A percentile compares a stretch with the other conserved stretches of the same genome.
Evolutionary conservation across 2,797 vertebrate species (phyloP).

Genomic region (Phrynocephalus vlangalii): DNA sequence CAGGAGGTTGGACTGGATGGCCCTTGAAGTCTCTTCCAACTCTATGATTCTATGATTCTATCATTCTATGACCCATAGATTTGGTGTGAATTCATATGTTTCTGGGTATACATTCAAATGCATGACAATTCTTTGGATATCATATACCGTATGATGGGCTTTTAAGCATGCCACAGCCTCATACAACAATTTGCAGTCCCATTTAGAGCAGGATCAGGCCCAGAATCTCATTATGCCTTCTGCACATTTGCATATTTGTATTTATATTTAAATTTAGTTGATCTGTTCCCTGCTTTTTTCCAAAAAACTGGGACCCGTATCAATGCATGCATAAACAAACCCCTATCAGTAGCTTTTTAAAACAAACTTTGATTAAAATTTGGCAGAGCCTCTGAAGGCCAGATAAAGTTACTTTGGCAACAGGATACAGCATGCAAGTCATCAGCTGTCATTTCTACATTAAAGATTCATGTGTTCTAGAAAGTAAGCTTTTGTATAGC

Average conservation of each 20-base stretch:
- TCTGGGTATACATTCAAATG: neutral
- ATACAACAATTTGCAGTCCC: neutral
- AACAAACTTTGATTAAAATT: neutral
- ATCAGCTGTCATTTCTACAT: neutral
- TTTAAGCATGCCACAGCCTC: neutral
- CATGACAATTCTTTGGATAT: neutral
- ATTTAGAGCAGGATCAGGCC: neutral
- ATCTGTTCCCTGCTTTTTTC: no score
- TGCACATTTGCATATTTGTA: neutral
- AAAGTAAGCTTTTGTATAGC: neutral
- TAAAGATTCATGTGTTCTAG: neutral
- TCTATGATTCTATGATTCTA: no score
- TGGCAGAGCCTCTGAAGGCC: neutral
- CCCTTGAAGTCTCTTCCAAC: no score
- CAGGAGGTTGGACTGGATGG: no score
- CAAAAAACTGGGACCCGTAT: no score
- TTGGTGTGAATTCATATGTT: neutral
- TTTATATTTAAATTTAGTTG: no score
- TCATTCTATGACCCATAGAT: neutral
- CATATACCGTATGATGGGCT: neutral
- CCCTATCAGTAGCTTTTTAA: neutral
- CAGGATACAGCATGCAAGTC: neutral
- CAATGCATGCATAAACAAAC: neutral
- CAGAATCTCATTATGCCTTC: neutral
- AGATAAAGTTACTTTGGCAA: neutral